Base-by-base conservation (phyloP, 1,140 invertebrate species). In the Pseudachorutes palmiensis region DNA sequence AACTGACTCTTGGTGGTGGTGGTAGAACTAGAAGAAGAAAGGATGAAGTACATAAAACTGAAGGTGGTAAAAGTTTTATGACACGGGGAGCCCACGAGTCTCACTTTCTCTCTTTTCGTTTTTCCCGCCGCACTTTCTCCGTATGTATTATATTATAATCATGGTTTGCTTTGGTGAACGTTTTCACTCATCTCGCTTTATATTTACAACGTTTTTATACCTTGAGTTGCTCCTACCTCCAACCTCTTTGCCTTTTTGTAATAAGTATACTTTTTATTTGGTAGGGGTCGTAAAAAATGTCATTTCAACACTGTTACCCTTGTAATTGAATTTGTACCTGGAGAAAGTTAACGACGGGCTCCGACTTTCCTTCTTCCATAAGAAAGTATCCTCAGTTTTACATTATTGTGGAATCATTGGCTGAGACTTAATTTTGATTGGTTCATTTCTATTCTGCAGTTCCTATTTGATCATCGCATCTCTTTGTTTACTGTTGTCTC, bases 141-240 rank as follows among this genome's bases (percentile, higher is more conserved):
- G 36, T 55, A 58, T 55, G 64, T 51, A 57, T 45, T 57, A 65
- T 55, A 57, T 65, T 57, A 65, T 65, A 65, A 51, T 58, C 64
- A 36, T 65, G 64, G 64, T 36, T 58, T 65, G 55, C 26, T 45
- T 55, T 51, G 9, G 24, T 5, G 14, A 55, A 55, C 12, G 12
- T 22, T 58, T 31, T 55, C 57, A 36, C 64, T 58, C 51, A 33
- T 58, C 32, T 24, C 55, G 51, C 32, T 58, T 63, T 26, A 45
- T 45, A 63, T 45, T 63, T 63, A 63, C 33, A 45, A 45, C 33
- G 62, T 24, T 63, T 63, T 45, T 63, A 36, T 45, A 48, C 45
- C 24, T 22, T 26, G 12, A 48, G 9, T 30, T 62, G 22, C n/a
- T 24, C 30, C 1, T 45, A 22, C 62, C 2, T n/a, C 28, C 12